phyloP scores from a whole-genome alignment of 2,888 invertebrate species.

The Agrochola litura region DNA sequence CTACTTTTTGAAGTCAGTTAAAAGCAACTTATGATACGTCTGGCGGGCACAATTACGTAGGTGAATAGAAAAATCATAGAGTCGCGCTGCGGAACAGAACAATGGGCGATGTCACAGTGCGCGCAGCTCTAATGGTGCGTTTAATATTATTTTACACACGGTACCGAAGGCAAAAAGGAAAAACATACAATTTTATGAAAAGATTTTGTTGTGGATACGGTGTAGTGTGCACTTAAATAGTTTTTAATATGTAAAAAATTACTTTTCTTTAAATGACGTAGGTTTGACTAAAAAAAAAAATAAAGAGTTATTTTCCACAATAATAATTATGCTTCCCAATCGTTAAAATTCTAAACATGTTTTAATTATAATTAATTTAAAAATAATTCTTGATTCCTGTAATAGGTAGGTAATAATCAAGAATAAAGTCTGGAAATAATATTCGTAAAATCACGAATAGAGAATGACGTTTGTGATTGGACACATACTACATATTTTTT shows the following conservation, averaged over 20 bases:
- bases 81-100: constrained; percentile 77
- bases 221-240: not conserved
- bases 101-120: constrained; percentile 83
- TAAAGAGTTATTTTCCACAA: not conserved
- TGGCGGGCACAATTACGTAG: constrained; percentile 57
- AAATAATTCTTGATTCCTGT: not conserved
- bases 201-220: not conserved
- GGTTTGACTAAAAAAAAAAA: not conserved
- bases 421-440: not conserved
- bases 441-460: not conserved
- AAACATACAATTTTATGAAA: not conserved
- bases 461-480: constrained; percentile 8
- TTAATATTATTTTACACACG: constrained; percentile 83
- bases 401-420: not conserved
- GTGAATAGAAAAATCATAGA: constrained; percentile 66
- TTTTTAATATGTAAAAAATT: not conserved
- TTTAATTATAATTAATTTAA: not conserved
- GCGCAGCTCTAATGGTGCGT: constrained; percentile 85
- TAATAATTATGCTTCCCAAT: not conserved
- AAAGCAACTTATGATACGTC: constrained; percentile 32
- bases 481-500: constrained; percentile 37
- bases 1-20: constrained; percentile 13
- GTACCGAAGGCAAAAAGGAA: constrained; percentile 59
- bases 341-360: not conserved
- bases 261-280: not conserved